A percentile compares a stretch with the other conserved stretches of the same genome.
phyloP scores from a whole-genome alignment of 2,113 vertebrate species.

The Chloropsis cyanopogon region DNA sequence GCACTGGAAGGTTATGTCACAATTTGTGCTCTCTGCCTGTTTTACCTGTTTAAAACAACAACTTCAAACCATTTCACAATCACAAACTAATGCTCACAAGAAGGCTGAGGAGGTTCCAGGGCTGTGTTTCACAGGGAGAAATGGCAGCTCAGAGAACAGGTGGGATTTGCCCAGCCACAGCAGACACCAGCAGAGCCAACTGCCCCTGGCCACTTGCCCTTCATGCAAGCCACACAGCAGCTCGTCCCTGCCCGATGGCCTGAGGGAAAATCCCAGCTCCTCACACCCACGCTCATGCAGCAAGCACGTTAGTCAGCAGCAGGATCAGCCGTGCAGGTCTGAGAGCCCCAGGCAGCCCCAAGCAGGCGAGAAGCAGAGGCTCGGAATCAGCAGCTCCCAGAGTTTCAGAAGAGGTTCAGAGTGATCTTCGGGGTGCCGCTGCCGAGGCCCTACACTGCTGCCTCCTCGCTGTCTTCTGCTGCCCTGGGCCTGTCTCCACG shows the following conservation, averaged over 20 bases:
- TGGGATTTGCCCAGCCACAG: background rate
- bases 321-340: background rate
- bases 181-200: background rate
- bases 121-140: background rate
- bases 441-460: background rate
- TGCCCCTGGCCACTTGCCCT: background rate
- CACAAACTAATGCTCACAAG: background rate
- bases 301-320: background rate
- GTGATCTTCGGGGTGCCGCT: background rate
- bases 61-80: background rate
- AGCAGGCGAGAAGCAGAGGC: background rate
- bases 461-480: slow-evolving; percentile 37
- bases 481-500: slow-evolving; percentile 22
- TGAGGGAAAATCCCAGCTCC: background rate
- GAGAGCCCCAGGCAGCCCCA: background rate
- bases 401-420: slow-evolving; percentile 14
- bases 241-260: background rate
- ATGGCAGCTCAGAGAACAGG: background rate
- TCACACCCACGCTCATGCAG: background rate
- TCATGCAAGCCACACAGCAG: background rate
- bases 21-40: background rate
- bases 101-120: background rate
- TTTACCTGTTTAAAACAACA: background rate
- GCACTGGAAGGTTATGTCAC: background rate
- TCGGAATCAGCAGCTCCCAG: background rate